phyloP scores from a whole-genome alignment of 1,140 invertebrate genomes.

The Diabrotica virgifera region DNA sequence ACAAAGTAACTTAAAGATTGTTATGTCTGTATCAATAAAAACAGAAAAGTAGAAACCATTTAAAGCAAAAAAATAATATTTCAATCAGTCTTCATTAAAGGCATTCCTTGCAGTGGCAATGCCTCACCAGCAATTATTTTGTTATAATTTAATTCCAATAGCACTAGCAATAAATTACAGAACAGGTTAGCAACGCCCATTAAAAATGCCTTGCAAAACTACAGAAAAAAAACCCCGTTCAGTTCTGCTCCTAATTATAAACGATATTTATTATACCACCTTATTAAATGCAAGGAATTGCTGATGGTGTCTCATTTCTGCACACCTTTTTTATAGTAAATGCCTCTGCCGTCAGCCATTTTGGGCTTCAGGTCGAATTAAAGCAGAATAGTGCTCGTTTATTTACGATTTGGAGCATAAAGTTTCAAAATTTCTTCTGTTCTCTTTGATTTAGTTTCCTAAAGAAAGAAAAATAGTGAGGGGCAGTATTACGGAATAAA shows the following conservation, averaged over 20 bases:
- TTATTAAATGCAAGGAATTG: neutral
- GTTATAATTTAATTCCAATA: neutral
- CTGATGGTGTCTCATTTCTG: constrained; percentile 13
- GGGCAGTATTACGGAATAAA: too few relatives aligned
- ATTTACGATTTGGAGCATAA: too few relatives aligned
- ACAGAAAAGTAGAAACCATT: too few relatives aligned
- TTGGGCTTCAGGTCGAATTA: constrained; percentile 16
- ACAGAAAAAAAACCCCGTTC: neutral
- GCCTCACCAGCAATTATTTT: neutral
- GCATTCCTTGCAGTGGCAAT: neutral
- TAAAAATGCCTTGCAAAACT: neutral
- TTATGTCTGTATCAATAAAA: too few relatives aligned
- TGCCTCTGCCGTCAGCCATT: constrained; percentile 18
- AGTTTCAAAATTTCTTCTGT: too few relatives aligned
- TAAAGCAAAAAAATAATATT: too few relatives aligned
- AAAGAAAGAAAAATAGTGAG: too few relatives aligned
- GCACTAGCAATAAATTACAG: neutral
- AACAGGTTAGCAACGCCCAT: neutral
- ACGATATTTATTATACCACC: neutral
- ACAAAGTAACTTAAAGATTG: too few relatives aligned
- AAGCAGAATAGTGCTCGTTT: neutral
- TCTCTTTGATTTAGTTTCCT: too few relatives aligned
- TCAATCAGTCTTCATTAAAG: too few relatives aligned
- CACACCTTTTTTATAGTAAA: constrained; percentile 17
- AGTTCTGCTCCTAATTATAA: constrained; percentile 1